Percentiles rank a stretch among this genome's conserved stretches.
Conservation (phyloP, 2,888 invertebrate species). For the Bombyx huttoni region DNA sequence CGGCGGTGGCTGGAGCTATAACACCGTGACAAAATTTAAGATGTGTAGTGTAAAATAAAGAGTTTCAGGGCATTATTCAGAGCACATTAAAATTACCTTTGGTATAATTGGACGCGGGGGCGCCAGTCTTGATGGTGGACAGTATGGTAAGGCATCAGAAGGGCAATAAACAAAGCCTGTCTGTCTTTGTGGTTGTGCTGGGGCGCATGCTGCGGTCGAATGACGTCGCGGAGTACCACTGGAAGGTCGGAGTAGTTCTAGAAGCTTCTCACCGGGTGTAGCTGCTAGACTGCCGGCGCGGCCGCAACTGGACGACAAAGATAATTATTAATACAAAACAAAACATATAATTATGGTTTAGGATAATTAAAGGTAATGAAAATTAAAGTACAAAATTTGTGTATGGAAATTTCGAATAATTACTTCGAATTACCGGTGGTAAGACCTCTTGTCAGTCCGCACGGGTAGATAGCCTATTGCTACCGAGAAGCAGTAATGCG, state of each 20-base stretch:
- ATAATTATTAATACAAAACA: too few relatives aligned
- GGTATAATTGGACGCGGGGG: constrained; percentile 33
- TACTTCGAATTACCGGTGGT: too few relatives aligned
- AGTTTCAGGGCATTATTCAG: too few relatives aligned
- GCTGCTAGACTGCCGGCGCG: constrained; percentile 65
- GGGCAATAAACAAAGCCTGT: constrained; percentile 64
- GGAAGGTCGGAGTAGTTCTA: constrained; percentile 66
- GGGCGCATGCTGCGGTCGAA: constrained; percentile 53
- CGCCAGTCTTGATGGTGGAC: constrained; percentile 58
- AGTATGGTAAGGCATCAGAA: constrained; percentile 65
- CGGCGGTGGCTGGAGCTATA: constrained; percentile 39
- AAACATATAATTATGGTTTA: too few relatives aligned
- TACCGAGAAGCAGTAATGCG: too few relatives aligned
- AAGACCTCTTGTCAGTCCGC: too few relatives aligned
- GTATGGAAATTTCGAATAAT: too few relatives aligned
- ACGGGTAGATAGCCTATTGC: too few relatives aligned
- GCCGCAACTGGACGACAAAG: constrained; percentile 35
- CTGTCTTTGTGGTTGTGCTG: constrained; percentile 28
- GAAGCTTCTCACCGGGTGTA: constrained; percentile 65
- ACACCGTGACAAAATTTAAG: constrained; percentile 7
- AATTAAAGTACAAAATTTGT: too few relatives aligned
- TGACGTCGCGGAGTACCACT: constrained; percentile 57
- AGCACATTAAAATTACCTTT: neutral
- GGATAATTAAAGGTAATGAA: too few relatives aligned
- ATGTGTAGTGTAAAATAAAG: too few relatives aligned